Conservation (phyloP, 2,113 vertebrate species). For the Baryphthengus martii region DNA sequence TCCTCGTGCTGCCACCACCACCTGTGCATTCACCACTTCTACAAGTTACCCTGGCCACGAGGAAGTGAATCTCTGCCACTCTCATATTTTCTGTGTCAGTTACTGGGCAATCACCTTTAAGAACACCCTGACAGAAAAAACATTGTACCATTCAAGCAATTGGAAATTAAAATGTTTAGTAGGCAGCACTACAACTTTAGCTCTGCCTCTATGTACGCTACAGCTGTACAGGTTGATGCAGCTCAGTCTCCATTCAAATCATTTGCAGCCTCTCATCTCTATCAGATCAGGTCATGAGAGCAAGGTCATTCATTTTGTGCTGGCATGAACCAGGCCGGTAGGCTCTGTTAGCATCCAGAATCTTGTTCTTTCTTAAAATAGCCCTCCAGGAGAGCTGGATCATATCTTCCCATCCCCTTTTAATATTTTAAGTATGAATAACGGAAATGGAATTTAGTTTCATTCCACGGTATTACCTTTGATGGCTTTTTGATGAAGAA, state of each 20-base stretch:
- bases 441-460: background rate
- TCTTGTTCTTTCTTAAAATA: constrained; percentile 35
- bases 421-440: constrained; percentile 31
- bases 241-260: background rate
- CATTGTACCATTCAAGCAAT: background rate
- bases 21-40: background rate
- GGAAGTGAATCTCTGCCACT: background rate
- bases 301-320: constrained; percentile 13
- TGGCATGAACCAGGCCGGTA: background rate
- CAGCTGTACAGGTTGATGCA: background rate
- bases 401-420: background rate
- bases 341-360: background rate
- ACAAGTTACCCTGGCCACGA: background rate
- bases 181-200: background rate
- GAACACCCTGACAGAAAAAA: background rate
- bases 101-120: background rate
- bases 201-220: background rate
- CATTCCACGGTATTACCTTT: background rate
- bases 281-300: background rate
- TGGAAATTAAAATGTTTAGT: background rate
- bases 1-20: background rate
- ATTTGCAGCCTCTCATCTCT: background rate
- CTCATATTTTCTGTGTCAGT: accelerated
- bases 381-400: background rate
- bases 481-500: background rate